Evolutionary conservation across 1,140 invertebrate genomes (phyloP).

Genomic region (Eubasilissa regina): DNA sequence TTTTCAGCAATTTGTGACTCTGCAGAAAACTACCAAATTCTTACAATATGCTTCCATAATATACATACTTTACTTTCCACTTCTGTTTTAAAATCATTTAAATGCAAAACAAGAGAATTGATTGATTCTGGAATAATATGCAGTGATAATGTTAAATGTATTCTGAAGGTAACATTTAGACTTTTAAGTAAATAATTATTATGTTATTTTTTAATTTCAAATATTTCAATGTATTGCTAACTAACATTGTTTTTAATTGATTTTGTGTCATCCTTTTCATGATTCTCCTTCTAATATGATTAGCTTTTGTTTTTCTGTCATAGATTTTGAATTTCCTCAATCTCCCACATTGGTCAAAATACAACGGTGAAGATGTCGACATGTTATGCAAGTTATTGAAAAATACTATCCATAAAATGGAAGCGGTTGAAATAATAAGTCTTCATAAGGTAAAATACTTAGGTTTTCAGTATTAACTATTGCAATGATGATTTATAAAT

Average conservation of each 20-base stretch:
- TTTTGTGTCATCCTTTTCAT: too few relatives aligned
- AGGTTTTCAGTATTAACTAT: neutral
- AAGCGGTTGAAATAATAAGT: slow-evolving; percentile 31
- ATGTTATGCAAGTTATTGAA: slow-evolving; percentile 21
- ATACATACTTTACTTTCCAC: slow-evolving; percentile 26
- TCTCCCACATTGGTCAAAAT: slow-evolving; percentile 49
- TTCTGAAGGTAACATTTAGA: slow-evolving; percentile 22
- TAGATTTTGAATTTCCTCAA: slow-evolving; percentile 42
- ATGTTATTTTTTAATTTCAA: neutral
- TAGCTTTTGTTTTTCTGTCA: neutral
- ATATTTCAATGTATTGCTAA: neutral
- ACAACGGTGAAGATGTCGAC: slow-evolving; percentile 4
- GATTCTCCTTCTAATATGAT: too few relatives aligned
- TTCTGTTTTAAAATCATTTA: slow-evolving; percentile 32
- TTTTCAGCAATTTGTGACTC: slow-evolving; percentile 46
- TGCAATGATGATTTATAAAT: neutral
- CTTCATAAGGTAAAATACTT: slow-evolving; percentile 43
- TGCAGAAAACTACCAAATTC: slow-evolving; percentile 36
- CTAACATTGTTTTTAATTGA: too few relatives aligned
- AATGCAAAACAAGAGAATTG: slow-evolving; percentile 36
- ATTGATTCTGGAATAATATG: slow-evolving; percentile 34
- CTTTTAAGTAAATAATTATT: neutral
- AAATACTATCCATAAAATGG: slow-evolving; percentile 23
- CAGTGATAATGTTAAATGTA: neutral
- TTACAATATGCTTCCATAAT: slow-evolving; percentile 48